Base-by-base conservation (phyloP, 1,140 invertebrate genomes). In the Chionoecetes opilio region DNA sequence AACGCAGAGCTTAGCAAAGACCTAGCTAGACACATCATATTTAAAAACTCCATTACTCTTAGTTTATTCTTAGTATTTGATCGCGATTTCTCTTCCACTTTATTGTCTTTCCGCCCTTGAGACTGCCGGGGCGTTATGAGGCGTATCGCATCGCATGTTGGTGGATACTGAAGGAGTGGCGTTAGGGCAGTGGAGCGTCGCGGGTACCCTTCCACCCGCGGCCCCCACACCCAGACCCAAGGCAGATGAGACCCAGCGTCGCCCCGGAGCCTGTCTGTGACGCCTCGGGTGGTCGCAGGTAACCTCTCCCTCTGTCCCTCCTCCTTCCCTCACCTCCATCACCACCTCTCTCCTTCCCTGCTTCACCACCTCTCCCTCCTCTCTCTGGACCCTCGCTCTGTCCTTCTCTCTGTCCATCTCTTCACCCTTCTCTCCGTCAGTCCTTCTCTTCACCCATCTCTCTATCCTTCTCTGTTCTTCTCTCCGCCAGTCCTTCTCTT, bases 211-310 rank as follows among this genome's bases (percentile, higher is more conserved):
- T 21, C 63, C 63, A 6, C 21, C 63, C 63, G 63, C 63, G 26
- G 21, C 63, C 63, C 63, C n/a, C 5, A 26, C 63, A 26, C 63
- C 63, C 63, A 75, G 63, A 75, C 63, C 63, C 63, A 75, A 53
- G 46, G 63, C 63, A 75, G 63, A 75, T 53, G 46, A 53, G 46
- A 26, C 63, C 63, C 63, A 75, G 11, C 63, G 63, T 75, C 63
- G n/a, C 63, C 63, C 63, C 63, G 21, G 63, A 75, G 63, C 63
- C 63, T 75, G 63, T 75, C 63, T 75, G 63, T 75, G 63, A 75
- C 63, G 63, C 63, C 63, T 75, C 63, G 63, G 63, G 63, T 75
- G 63, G 63, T 75, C 63, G n/a, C 63, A 75, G 63, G 63, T 75
- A 75, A 75, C 63, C 63, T n/a, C n/a, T n/a, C 21, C 63, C 26